These are phyloP conservation scores for Lithosia quadra DNA, from an alignment of 2,888 invertebrate genomes.

Conservation along the genomic window DNA sequence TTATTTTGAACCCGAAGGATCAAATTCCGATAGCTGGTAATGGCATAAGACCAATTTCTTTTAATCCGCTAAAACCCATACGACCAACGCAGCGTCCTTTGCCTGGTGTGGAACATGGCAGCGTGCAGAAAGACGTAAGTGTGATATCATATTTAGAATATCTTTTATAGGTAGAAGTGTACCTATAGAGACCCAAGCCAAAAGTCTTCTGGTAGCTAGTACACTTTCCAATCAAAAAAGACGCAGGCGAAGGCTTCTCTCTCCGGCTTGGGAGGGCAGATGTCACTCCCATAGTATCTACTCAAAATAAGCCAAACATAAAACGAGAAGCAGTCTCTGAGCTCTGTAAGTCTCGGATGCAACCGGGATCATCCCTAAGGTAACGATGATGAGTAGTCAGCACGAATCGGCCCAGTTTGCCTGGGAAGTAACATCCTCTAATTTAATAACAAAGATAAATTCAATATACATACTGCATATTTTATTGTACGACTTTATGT, in stretches of 20 bases:
- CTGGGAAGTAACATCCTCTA: no score
- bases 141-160: background rate
- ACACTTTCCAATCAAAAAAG: no score
- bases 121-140: constrained; percentile 52
- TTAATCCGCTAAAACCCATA: constrained; percentile 57
- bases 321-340: no score
- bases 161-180: no score
- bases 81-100: constrained; percentile 49
- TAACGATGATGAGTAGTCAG: background rate
- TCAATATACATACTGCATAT: no score
- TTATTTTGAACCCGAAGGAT: constrained; percentile 51
- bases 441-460: no score
- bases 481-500: no score
- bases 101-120: constrained; percentile 61
- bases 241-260: no score
- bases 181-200: background rate
- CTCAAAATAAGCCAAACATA: no score
- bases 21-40: constrained; percentile 53
- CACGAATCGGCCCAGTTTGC: no score
- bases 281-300: no score
- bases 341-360: background rate
- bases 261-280: no score
- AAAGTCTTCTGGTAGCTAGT: background rate
- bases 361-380: background rate
- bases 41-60: constrained; percentile 73